A percentile compares a stretch with the other conserved stretches of the same genome.
These are phyloP conservation scores for Microtus oregoni DNA, from an alignment of 2,113 vertebrate species.

Conservation along the genomic window DNA sequence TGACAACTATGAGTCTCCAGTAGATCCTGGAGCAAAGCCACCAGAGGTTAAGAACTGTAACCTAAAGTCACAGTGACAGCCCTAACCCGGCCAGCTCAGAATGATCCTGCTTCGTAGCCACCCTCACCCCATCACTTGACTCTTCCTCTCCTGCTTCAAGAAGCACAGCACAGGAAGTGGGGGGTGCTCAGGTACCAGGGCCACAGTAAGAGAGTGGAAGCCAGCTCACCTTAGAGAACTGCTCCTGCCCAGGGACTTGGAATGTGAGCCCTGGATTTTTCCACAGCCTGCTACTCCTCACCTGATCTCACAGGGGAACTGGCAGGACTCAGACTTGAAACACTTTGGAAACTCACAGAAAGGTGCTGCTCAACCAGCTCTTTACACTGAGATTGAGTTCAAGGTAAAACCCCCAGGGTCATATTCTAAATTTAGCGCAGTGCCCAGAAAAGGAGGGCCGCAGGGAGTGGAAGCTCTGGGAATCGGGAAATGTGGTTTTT, in stretches of 20 bases:
- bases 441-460: background rate
- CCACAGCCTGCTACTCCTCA: background rate
- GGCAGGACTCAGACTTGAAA: slow-evolving; percentile 8
- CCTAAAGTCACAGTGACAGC: background rate
- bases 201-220: background rate
- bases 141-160: background rate
- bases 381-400: slow-evolving; percentile 4
- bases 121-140: no score
- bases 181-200: background rate
- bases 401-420: slow-evolving; percentile 30
- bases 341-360: slow-evolving; percentile 45
- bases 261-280: background rate
- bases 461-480: background rate
- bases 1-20: background rate
- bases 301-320: slow-evolving; percentile 47
- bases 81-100: background rate
- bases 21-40: background rate
- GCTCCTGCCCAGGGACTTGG: background rate
- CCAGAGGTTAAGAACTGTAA: background rate
- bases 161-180: background rate
- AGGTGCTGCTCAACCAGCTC: background rate
- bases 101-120: background rate
- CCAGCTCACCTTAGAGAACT: background rate
- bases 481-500: slow-evolving; percentile 39
- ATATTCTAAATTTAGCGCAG: background rate